These are phyloP conservation scores for Myotis vivesi DNA, from an alignment of 2,797 vertebrate genomes.

Conservation along the genomic window DNA sequence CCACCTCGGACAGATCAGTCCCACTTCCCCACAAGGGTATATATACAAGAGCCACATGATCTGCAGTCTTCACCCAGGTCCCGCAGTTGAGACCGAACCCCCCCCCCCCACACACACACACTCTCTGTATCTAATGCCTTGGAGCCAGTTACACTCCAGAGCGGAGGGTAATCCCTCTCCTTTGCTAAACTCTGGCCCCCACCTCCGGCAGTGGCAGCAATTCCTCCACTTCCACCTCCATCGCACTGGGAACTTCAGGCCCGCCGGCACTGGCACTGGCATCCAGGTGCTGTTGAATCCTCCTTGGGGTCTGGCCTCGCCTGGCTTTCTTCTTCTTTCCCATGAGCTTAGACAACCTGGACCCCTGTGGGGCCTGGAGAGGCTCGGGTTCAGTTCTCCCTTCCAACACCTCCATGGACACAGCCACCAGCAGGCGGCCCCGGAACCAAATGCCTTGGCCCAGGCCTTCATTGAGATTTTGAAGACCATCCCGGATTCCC, in stretches of 20 bases:
- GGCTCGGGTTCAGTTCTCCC: slow-evolving; percentile 69
- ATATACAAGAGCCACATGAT: not conserved
- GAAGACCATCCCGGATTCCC: slow-evolving; percentile 89
- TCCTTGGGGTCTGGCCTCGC: slow-evolving; percentile 76
- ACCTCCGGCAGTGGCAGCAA: slow-evolving; percentile 93
- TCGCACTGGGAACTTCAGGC: slow-evolving; percentile 87
- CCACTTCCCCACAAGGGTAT: too few relatives aligned
- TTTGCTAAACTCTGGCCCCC: slow-evolving; percentile 45
- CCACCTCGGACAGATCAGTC: not conserved
- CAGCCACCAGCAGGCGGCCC: slow-evolving; percentile 90
- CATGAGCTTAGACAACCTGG: slow-evolving; percentile 84
- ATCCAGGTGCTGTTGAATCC: slow-evolving; percentile 66
- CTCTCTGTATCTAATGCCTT: not conserved
- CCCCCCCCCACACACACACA: not conserved
- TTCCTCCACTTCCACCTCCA: slow-evolving; percentile 92
- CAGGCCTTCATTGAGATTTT: slow-evolving; percentile 91
- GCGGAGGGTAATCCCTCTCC: not conserved
- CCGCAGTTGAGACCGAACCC: not conserved
- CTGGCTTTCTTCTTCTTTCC: slow-evolving; percentile 88
- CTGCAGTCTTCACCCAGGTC: not conserved
- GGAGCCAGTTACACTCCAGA: not conserved
- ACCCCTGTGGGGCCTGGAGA: not conserved
- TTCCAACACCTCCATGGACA: slow-evolving; percentile 89
- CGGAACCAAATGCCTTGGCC: slow-evolving; percentile 94
- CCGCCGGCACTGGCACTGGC: slow-evolving; percentile 62